Percentiles rank a stretch among this genome's conserved stretches.
These are phyloP conservation scores for Urosaurus nigricauda DNA, from an alignment of 2,797 vertebrate species.

Conservation along the genomic window DNA sequence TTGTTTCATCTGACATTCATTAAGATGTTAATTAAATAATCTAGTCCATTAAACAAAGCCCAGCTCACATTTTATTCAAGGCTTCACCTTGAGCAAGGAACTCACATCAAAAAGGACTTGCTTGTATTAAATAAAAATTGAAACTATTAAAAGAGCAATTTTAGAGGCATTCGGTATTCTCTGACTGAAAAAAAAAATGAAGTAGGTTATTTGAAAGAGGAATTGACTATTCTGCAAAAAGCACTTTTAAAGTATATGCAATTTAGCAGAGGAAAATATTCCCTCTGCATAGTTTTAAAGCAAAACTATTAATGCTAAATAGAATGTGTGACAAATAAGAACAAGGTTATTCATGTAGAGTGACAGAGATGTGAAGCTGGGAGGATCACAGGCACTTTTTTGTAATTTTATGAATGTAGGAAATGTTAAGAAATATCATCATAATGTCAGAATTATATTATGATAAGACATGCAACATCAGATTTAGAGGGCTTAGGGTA, in stretches of 20 bases:
- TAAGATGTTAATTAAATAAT: slow-evolving; percentile 61
- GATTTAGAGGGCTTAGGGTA: too few species aligned
- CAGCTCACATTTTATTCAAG: slow-evolving; percentile 50
- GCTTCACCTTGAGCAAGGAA: slow-evolving; percentile 53
- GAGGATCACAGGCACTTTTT: background rate
- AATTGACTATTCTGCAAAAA: slow-evolving; percentile 1
- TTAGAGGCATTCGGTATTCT: background rate
- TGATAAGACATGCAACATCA: background rate
- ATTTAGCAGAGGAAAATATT: slow-evolving; percentile 1
- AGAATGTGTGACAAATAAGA: background rate
- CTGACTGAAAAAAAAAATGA: slow-evolving; percentile 9
- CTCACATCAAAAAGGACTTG: slow-evolving; percentile 32
- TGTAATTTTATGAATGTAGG: slow-evolving; percentile 7
- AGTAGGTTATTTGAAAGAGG: background rate
- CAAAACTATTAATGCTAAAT: background rate
- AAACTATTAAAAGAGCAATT: slow-evolving; percentile 11
- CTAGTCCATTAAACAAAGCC: slow-evolving; percentile 45
- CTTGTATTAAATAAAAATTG: slow-evolving; percentile 1
- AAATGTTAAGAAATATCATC: background rate
- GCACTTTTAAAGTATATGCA: slow-evolving; percentile 3
- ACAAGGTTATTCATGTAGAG: background rate
- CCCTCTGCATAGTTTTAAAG: slow-evolving; percentile 18
- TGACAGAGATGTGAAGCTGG: background rate
- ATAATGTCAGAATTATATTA: background rate
- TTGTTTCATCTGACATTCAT: slow-evolving; percentile 47